A percentile compares a stretch with the other conserved stretches of the same genome.
Evolutionary conservation across 2,888 invertebrate genomes (phyloP).

Genomic region (Perithous albicinctus): DNA sequence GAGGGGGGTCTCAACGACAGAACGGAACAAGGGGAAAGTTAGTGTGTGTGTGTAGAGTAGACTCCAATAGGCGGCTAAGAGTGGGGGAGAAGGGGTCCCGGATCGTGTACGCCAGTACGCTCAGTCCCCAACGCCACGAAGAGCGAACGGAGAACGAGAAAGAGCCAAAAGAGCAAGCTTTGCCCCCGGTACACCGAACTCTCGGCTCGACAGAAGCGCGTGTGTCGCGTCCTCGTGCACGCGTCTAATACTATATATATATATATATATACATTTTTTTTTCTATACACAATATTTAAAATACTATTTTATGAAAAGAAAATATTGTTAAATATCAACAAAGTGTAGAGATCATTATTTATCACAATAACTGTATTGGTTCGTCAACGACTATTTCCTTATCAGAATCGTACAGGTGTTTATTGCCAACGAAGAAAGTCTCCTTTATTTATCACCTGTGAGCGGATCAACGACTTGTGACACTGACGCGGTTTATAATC

Average conservation of each 20-base stretch:
- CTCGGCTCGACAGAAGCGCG: constrained; percentile 56
- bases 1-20: constrained; percentile 28
- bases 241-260: neutral
- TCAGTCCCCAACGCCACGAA: constrained; percentile 77
- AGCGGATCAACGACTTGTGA: constrained; percentile 52
- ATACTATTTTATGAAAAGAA: neutral
- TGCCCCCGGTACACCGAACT: constrained; percentile 56
- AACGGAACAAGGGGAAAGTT: constrained; percentile 59
- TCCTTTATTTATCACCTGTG: constrained; percentile 27
- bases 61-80: constrained; percentile 38
- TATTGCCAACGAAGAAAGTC: constrained; percentile 36
- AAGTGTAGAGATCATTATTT: neutral
- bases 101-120: constrained; percentile 68
- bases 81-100: constrained; percentile 73
- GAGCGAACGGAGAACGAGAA: constrained; percentile 71
- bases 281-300: neutral
- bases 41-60: no score
- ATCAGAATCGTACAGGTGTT: constrained; percentile 53
- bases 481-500: constrained; percentile 4
- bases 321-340: no score
- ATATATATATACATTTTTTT: neutral
- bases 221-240: constrained; percentile 35
- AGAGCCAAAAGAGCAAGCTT: constrained; percentile 66
- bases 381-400: constrained; percentile 19
- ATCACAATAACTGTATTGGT: neutral